Evolutionary conservation across 2,113 vertebrate genomes (phyloP).

Genomic region (Pristiophorus japonicus): DNA sequence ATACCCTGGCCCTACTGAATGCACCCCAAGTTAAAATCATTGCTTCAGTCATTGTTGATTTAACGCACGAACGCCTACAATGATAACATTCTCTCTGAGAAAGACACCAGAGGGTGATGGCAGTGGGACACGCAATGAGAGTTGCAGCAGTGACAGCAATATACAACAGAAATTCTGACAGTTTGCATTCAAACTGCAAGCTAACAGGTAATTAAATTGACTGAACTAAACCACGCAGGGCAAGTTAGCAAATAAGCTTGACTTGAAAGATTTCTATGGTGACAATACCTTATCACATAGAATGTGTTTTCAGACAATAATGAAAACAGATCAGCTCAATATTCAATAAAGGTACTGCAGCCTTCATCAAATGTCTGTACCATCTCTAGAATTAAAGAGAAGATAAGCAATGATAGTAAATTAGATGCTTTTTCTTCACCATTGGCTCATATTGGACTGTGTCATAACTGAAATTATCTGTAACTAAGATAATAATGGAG

Average conservation of each 20-base stretch:
- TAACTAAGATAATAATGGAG: background rate
- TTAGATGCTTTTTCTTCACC: background rate
- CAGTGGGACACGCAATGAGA: background rate
- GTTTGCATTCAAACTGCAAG: background rate
- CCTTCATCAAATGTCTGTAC: background rate
- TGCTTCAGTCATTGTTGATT: too few species aligned
- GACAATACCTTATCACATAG: background rate
- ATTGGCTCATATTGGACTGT: background rate
- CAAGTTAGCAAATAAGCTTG: background rate
- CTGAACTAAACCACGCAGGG: background rate
- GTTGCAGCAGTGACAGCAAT: background rate
- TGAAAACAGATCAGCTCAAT: too few species aligned
- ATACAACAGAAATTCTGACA: background rate
- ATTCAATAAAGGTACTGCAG: background rate
- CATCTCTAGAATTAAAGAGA: background rate
- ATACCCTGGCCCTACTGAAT: too few species aligned
- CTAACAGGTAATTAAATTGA: background rate
- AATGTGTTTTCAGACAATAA: background rate
- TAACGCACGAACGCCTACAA: too few species aligned
- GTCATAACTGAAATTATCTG: background rate
- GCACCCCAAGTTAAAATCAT: background rate
- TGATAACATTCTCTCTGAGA: too few species aligned
- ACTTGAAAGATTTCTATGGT: background rate
- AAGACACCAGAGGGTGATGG: background rate
- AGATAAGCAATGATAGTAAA: background rate